Percentiles rank a stretch among this genome's conserved stretches.
Evolutionary conservation across 2,888 invertebrate species (phyloP).

Genomic region (Apoda limacodes): DNA sequence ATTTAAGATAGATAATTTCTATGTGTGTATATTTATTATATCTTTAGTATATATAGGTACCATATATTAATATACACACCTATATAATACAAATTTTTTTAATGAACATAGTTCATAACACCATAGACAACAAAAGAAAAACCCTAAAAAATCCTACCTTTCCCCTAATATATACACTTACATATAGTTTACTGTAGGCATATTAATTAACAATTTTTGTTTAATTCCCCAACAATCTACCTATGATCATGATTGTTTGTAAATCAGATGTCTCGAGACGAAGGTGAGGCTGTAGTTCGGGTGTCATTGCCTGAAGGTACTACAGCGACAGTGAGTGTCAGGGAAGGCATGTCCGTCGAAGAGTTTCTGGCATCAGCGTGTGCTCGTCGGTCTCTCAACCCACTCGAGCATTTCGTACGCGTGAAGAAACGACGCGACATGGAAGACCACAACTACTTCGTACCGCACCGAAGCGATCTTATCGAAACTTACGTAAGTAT

Average conservation of each 20-base stretch:
- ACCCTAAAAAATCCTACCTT: too few species aligned
- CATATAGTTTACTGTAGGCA: too few species aligned
- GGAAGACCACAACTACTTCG: slow-evolving; percentile 97
- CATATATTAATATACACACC: too few species aligned
- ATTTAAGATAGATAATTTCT: too few species aligned
- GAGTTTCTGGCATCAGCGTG: slow-evolving; percentile 95
- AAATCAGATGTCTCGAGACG: slow-evolving; percentile 87
- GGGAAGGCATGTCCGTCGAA: slow-evolving; percentile 95
- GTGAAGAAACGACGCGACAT: slow-evolving; percentile 94
- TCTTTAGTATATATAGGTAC: too few species aligned
- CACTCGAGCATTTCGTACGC: slow-evolving; percentile 95
- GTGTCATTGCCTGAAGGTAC: slow-evolving; percentile 89
- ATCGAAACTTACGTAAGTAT: slow-evolving; percentile 92
- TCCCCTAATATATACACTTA: too few species aligned
- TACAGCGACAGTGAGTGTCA: slow-evolving; percentile 85
- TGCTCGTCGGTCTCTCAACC: slow-evolving; percentile 90
- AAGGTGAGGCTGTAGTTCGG: slow-evolving; percentile 88
- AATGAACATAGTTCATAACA: too few species aligned
- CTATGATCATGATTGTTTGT: slow-evolving; percentile 5
- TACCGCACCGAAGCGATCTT: slow-evolving; percentile 93
- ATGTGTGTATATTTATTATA: too few species aligned
- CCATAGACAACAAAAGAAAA: too few species aligned
- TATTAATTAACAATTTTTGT: slow-evolving; percentile 20
- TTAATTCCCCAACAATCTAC: slow-evolving; percentile 37
- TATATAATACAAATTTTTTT: too few species aligned